Base-by-base conservation (phyloP, 2,113 vertebrate species). In the Oncorhynchus keta region DNA sequence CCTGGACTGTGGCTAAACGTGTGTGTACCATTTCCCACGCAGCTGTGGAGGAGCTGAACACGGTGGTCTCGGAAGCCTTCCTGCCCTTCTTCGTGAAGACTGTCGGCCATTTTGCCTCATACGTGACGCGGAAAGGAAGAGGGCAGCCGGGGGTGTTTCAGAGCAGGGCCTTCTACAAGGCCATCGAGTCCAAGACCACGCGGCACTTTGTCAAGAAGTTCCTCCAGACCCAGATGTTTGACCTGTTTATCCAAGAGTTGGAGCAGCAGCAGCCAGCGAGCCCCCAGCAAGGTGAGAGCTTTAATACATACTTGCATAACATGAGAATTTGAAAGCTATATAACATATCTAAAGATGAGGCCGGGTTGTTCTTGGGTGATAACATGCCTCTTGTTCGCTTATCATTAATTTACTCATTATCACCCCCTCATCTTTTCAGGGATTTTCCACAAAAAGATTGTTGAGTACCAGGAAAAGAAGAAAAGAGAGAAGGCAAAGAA, bases 141-240 rank as follows among this genome's bases (percentile, higher is more conserved):
- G 89, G 73, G 0, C 82, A 90, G 9, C 70, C 6, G 0, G 93
- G 92, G 0, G 73, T 57, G 71, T 98, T 99, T 87, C 94, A 97
- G 69, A 94, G 93, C 73, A 89, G 91, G n/a, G 59, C 84, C 26
- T 99, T 98, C 93, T 97, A 88, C 88, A 98, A 96, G 82, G 94
- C 95, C 70, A 62, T 96, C 0, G 0, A 90, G 79, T 96, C 96
- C 77, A 97, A 93, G 81, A 88, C 89, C 80, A 94, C 80, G 0
- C 94, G 96, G 18, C 92, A 89, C 28, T 95, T 98, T 16, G 83
- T 98, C 70, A 97, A 98, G 84, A 95, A 90, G 82, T 99, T 99
- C 68, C 92, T 96, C 70, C 93, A 94, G 93, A 98, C 96, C 0
- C 97, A 99, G 87, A 97, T 97, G 94, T 99, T 99, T n/a, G 95